A percentile compares a stretch with the other conserved stretches of the same genome.
These are phyloP conservation scores for Strigamia maritima DNA, from an alignment of 2,888 invertebrate species.

Conservation along the genomic window DNA sequence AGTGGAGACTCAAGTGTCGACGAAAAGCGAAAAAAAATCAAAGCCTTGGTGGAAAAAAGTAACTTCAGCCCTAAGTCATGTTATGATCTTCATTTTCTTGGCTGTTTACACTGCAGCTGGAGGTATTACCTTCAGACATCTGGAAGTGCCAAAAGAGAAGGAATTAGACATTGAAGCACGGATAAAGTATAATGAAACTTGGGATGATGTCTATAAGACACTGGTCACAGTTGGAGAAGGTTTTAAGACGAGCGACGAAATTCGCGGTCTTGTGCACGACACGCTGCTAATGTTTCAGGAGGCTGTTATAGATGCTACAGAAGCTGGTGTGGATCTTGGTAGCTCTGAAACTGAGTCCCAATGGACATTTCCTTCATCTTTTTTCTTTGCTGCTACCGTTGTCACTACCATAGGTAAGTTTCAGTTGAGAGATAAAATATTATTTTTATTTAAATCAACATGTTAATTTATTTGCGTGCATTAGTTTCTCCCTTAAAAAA, in stretches of 20 bases:
- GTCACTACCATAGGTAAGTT: conserved; percentile 80
- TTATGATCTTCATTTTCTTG: conserved; percentile 69
- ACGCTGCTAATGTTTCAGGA: background rate
- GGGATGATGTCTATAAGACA: background rate
- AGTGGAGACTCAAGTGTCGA: conserved; percentile 1
- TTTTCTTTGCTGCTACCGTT: conserved; percentile 86
- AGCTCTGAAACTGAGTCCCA: conserved; percentile 44
- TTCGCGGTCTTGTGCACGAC: conserved; percentile 46
- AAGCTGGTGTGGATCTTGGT: conserved; percentile 46
- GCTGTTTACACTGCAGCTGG: conserved; percentile 75
- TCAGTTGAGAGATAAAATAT: background rate
- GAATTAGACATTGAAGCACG: background rate
- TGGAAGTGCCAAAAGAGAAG: conserved; percentile 39
- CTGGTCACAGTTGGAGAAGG: background rate
- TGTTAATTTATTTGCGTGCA: background rate
- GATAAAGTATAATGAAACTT: background rate
- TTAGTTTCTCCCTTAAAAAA: too few species aligned
- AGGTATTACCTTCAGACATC: conserved; percentile 59
- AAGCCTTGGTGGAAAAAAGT: conserved; percentile 31
- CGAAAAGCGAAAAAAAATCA: conserved; percentile 29
- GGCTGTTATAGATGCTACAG: background rate
- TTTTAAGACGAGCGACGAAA: background rate
- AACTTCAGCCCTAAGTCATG: conserved; percentile 60
- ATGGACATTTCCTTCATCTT: conserved; percentile 78
- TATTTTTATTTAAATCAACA: background rate